Evolutionary conservation across 2,888 invertebrate genomes (phyloP).

Genomic region (Plagiodera versicolora): DNA sequence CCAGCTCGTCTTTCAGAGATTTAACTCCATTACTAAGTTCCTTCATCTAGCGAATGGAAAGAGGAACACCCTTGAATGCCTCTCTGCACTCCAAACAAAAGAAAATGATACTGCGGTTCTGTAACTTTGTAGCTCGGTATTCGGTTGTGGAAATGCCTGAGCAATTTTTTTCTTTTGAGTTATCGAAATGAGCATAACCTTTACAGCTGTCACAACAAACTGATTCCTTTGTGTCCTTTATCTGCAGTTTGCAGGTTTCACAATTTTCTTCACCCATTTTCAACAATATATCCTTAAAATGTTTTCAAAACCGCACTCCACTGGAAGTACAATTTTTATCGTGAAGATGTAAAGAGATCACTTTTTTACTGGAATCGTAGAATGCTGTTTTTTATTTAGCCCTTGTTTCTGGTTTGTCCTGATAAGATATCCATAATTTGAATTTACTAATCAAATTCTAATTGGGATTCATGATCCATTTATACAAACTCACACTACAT

Average conservation of each 20-base stretch:
- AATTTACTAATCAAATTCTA: conserved; percentile 4
- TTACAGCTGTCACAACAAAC: neutral
- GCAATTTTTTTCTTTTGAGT: neutral
- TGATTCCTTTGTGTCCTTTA: neutral
- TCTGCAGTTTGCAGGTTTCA: neutral
- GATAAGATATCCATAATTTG: neutral
- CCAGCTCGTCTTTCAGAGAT: no score
- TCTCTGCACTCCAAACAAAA: no score
- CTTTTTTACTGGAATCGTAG: conserved; percentile 3
- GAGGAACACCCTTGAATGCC: no score
- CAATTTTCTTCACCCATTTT: conserved; percentile 3
- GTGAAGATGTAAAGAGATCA: neutral
- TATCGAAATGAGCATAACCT: neutral
- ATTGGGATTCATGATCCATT: conserved; percentile 2
- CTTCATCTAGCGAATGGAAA: no score
- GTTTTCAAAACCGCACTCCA: neutral
- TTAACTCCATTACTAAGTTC: no score
- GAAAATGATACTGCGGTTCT: no score
- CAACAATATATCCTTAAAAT: neutral
- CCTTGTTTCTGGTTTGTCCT: neutral
- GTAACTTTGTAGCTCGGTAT: no score
- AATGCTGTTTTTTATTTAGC: conserved; percentile 1
- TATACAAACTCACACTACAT: neutral
- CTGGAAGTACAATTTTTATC: conserved; percentile 3
- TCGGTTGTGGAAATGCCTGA: conserved; percentile 3